Evolutionary conservation across 1,140 invertebrate species (phyloP), one percentile per base, ranked within the genome.

Genomic region (Caerostris extrusa): DNA sequence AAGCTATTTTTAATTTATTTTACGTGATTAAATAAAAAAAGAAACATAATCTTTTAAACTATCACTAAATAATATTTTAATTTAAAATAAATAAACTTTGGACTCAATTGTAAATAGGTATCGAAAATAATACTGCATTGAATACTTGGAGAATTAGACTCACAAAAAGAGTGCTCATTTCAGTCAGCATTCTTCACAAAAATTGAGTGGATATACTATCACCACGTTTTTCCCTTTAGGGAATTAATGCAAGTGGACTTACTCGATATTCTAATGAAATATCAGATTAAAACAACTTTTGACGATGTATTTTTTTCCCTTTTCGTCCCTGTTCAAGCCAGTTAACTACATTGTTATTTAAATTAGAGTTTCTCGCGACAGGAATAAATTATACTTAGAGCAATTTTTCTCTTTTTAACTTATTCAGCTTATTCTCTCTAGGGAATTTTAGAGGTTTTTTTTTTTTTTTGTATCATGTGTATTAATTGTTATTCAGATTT

Each of bases 281-380:
- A 12, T 34, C 85, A 87, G 85, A 87, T 87, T 87, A 87, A 87
- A 87, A 61, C 85, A 87, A 87, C 85, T 87, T 87, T 87, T 64
- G 34, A 14, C 19, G 85, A 87, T 87, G 60, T 14, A 12, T 64
- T 64, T 87, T 87, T 77, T 87, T 61, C 58, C 14, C 5, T 60
- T 5, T 60, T 56, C 10, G 10, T 61, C 53, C 69, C 10, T 71
- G 69, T 77, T 50, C 34, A 10, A 77, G 69, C 12, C 69, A 77
- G 19, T 87, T 87, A 87, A 64, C 60, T 64, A 57, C 85, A 87
- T 87, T 87, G 85, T 87, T 87, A 87, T 87, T 87, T 87, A 87
- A 87, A 87, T 87, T 87, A 87, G 58, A 87, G 69, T 77, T 5
- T 34, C 34, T 50, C 7, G 34, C 14, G 60, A 60, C 85, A 57